phyloP scores from a whole-genome alignment of 1,140 invertebrate genomes.

The Mactra quadrangularis region DNA sequence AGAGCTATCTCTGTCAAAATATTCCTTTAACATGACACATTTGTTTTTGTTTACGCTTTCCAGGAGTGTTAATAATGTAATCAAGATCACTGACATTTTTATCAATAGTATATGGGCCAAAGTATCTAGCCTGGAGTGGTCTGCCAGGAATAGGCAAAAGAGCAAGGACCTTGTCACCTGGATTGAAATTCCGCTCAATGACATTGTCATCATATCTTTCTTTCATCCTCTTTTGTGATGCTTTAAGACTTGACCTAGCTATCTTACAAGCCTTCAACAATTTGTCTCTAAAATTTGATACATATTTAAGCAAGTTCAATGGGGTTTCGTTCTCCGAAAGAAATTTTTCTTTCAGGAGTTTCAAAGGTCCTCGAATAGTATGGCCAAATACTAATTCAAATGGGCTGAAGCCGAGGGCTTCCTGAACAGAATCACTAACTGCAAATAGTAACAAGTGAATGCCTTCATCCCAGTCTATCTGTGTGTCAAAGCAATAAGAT shows the following conservation, averaged over 20 bases:
- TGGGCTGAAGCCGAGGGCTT: slow-evolving; percentile 59
- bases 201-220: slow-evolving; percentile 63
- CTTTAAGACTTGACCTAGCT: slow-evolving; percentile 50
- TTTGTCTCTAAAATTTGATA: slow-evolving; percentile 58
- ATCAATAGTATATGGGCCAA: neutral
- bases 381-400: too few species aligned
- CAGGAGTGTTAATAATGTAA: too few species aligned
- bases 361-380: too few species aligned
- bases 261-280: slow-evolving; percentile 54
- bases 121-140: too few species aligned
- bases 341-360: slow-evolving; percentile 32
- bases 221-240: slow-evolving; percentile 62
- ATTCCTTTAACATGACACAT: too few species aligned
- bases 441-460: slow-evolving; percentile 61
- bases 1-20: too few species aligned
- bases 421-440: slow-evolving; percentile 56
- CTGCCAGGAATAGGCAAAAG: too few species aligned
- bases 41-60: too few species aligned
- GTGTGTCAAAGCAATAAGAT: slow-evolving; percentile 50
- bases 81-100: too few species aligned
- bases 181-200: slow-evolving; percentile 48
- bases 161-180: too few species aligned
- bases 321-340: neutral
- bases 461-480: slow-evolving; percentile 57
- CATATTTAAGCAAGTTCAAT: slow-evolving; percentile 23